phyloP scores from a whole-genome alignment of 2,113 vertebrate genomes.

The Tupaia chinensis region DNA sequence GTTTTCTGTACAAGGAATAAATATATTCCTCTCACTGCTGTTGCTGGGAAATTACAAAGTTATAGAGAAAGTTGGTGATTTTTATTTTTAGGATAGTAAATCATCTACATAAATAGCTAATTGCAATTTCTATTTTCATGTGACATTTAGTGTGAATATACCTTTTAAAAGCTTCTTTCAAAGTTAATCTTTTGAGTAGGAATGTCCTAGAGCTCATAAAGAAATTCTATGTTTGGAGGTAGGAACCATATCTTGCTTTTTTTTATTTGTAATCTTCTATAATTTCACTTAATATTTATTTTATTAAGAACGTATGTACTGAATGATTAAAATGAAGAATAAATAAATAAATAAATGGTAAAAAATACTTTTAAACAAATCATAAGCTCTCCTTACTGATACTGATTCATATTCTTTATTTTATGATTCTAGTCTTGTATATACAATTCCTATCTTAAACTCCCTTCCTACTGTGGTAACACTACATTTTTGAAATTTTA shows the following conservation, averaged over 20 bases:
- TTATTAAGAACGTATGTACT: not conserved
- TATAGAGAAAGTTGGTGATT: not conserved
- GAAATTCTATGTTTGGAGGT: not conserved
- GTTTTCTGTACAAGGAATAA: not conserved
- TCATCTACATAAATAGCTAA: not conserved
- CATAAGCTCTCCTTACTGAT: not conserved
- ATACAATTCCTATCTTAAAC: not conserved
- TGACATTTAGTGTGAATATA: not conserved
- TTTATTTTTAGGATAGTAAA: not conserved
- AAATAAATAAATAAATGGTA: not conserved
- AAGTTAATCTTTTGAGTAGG: not conserved
- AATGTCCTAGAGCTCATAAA: not conserved
- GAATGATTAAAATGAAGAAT: not conserved
- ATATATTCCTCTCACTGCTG: not conserved
- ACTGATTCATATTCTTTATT: not conserved
- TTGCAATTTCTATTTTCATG: not conserved
- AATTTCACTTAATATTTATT: not conserved
- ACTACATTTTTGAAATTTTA: not conserved
- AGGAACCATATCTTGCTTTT: not conserved
- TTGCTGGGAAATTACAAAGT: not conserved
- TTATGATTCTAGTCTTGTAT: not conserved
- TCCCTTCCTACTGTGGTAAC: not conserved
- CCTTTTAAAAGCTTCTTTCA: not conserved
- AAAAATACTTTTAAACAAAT: not conserved
- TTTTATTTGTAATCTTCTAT: not conserved